phyloP scores from a whole-genome alignment of 2,113 vertebrate species.

The Charadrius vociferus region DNA sequence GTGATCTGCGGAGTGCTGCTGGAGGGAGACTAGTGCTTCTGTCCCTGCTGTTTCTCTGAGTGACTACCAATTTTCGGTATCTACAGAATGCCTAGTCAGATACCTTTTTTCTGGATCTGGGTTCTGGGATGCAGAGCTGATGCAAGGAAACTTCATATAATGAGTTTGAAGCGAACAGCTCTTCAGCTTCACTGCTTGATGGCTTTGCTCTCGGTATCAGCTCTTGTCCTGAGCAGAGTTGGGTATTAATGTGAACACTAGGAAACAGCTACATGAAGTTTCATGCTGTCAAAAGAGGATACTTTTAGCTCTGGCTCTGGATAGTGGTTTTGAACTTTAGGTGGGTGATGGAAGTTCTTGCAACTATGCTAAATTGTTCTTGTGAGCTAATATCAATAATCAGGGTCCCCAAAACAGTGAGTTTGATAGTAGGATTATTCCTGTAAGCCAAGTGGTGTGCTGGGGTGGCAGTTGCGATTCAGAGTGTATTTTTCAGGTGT shows the following conservation, averaged over 20 bases:
- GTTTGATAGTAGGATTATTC: not conserved
- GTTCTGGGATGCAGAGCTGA: not conserved
- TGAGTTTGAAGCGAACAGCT: not conserved
- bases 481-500: not conserved
- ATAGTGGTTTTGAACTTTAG: not conserved
- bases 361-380: not conserved
- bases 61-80: not conserved
- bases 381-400: not conserved
- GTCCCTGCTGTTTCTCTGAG: not conserved
- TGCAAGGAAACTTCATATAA: not conserved
- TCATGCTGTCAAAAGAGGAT: not conserved
- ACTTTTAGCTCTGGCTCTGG: not conserved
- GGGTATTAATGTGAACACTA: not conserved
- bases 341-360: not conserved
- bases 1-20: not conserved
- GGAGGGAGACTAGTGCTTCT: not conserved
- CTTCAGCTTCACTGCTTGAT: not conserved
- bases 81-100: not conserved
- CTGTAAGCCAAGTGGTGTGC: not conserved
- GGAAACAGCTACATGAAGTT: not conserved
- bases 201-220: not conserved
- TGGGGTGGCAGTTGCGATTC: not conserved
- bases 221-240: not conserved
- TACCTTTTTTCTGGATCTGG: not conserved
- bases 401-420: not conserved